Evolutionary conservation across 2,888 invertebrate species (phyloP), one percentile per base, ranked within the genome.

Genomic region (Patella ulyssiponensis): DNA sequence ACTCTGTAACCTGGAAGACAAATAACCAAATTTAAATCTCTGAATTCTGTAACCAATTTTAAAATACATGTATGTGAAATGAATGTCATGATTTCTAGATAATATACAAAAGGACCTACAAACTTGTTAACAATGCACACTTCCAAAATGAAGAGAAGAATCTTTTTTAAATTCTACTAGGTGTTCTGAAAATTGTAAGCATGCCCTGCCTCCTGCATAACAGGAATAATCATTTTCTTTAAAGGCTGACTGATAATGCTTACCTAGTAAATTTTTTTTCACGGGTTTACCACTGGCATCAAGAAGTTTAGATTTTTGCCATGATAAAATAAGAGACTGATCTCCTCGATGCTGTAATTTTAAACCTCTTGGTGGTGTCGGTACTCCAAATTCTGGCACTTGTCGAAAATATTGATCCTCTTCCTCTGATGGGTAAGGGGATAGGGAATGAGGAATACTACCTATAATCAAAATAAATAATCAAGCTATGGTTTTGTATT

Each of bases 321-420:
- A 90, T 58, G 86, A 80, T 52, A 90, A 80, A 33, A 88, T 77
- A 0, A 89, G 82, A 15, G 87, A 85, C 71, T 85, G 85, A 11
- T 81, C 82, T 7, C 86, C 87, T 75, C 84, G 79, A 80, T 86
- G 86, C 69, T 84, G 83, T 54, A 88, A 76, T 70, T 81, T 77
- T 51, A 90, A 86, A n/a, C 82, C 82, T n/a, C 84, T 82, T 1
- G 90, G 90, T 53, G 89, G 87, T 9, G 89, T 90, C 17, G 90
- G 90, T 44, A 87, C 85, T 3, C 90, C 90, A 4, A 84, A 85
- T 69, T 85, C 84, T 12, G 88, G 86, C 20, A 88, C 86, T 44
- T 83, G 83, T 44, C 76, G 80, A 75, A 86, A 88, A 78, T 88
- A 88, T 14, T 78, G 69, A 73, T 88, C 87, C 80, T 88, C 88